Percentiles rank a stretch among this genome's conserved stretches.
phyloP scores from a whole-genome alignment of 2,113 vertebrate species.

The Anoplopoma fimbria region DNA sequence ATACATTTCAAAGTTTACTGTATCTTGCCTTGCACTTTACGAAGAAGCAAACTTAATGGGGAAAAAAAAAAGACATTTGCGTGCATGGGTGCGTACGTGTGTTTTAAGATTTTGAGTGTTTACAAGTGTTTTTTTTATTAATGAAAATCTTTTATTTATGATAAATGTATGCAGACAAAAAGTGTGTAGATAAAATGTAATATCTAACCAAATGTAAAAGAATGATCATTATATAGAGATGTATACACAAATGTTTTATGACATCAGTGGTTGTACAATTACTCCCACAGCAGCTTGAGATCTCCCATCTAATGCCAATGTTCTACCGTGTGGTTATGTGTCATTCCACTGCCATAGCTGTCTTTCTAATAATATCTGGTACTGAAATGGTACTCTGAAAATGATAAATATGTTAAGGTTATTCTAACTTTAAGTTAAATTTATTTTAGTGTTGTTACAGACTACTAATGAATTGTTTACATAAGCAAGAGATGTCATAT shows the following conservation, averaged over 20 bases:
- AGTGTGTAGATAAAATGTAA: conserved; percentile 65
- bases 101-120: conserved; percentile 55
- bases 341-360: not conserved
- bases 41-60: conserved; percentile 71
- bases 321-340: not conserved
- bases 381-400: conserved; percentile 7
- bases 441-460: conserved; percentile 43
- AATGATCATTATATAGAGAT: conserved; percentile 56
- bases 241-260: conserved; percentile 62
- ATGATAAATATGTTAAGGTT: not conserved
- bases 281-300: conserved; percentile 41
- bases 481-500: conserved; percentile 33
- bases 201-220: conserved; percentile 71
- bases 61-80: conserved; percentile 43
- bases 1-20: conserved; percentile 83
- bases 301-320: conserved; percentile 17
- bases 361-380: conserved; percentile 18
- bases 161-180: conserved; percentile 67
- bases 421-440: conserved; percentile 41
- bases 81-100: conserved; percentile 44
- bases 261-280: conserved; percentile 46
- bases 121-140: conserved; percentile 50
- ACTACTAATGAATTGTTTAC: conserved; percentile 39
- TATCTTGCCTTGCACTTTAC: conserved; percentile 86
- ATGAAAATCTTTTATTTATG: conserved; percentile 74